phyloP scores from a whole-genome alignment of 2,888 invertebrate species.

The Pterobdella sp. region DNA sequence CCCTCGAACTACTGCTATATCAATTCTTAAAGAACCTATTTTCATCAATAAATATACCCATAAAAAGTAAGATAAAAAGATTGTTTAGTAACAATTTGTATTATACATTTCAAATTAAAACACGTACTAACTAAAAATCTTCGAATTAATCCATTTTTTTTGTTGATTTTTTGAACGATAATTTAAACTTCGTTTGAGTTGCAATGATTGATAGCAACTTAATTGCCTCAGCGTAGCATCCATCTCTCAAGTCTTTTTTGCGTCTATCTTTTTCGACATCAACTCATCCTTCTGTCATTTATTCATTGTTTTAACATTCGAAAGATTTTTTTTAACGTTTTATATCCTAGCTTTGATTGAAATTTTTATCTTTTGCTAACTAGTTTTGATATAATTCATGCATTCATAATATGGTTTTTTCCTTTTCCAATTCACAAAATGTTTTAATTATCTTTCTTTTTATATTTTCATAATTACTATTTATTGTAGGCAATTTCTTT shows the following conservation, averaged over 20 bases:
- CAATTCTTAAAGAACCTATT: no score
- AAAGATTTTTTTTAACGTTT: no score
- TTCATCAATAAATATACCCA: no score
- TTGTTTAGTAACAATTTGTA: no score
- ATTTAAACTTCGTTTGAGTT: not conserved
- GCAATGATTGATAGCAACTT: not conserved
- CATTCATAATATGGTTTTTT: not conserved
- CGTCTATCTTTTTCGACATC: not conserved
- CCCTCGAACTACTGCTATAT: no score
- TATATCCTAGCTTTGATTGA: no score
- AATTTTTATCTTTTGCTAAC: no score
- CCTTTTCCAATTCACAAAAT: not conserved
- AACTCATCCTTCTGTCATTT: not conserved
- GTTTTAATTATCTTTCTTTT: not conserved
- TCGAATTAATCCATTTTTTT: not conserved
- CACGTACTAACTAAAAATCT: no score
- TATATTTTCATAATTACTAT: not conserved
- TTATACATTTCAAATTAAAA: no score
- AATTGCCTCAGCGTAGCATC: conserved; percentile 5
- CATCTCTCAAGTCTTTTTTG: not conserved
- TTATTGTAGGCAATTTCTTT: no score
- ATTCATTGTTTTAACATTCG: not conserved
- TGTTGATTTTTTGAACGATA: not conserved
- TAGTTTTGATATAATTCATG: no score
- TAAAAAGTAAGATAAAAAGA: no score